Percentiles rank a stretch among this genome's conserved stretches.
Conservation (phyloP, 2,888 invertebrate species). For the Drosophila eohydei region DNA sequence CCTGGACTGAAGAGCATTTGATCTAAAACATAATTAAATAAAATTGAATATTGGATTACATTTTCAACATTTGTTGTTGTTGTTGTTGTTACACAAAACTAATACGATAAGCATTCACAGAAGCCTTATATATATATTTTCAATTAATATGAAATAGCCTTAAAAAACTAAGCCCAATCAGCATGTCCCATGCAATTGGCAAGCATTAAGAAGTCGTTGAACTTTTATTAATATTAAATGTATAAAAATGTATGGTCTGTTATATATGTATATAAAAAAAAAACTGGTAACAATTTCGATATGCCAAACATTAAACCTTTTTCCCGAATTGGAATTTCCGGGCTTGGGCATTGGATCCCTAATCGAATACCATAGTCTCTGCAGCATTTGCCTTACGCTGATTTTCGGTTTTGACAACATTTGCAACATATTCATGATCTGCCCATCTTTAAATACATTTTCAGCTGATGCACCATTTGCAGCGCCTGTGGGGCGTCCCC, state of each 20-base stretch:
- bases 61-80: no score
- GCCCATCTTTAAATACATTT: not conserved
- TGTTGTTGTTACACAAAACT: no score
- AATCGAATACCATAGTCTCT: conserved; percentile 53
- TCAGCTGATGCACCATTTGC: not conserved
- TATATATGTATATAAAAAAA: not conserved
- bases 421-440: conserved; percentile 4
- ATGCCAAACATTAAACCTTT: not conserved
- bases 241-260: not conserved
- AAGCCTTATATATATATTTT: no score
- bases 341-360: conserved; percentile 38
- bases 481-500: not conserved
- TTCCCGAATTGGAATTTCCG: conserved; percentile 38
- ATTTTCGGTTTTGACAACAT: conserved; percentile 25
- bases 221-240: not conserved
- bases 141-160: no score
- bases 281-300: not conserved
- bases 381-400: conserved; percentile 17
- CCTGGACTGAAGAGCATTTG: not conserved
- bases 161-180: no score
- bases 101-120: no score
- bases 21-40: conserved; percentile 52
- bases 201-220: not conserved
- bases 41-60: conserved; percentile 32
- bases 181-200: no score